These are phyloP conservation scores for Sturnira hondurensis DNA, from an alignment of 2,113 vertebrate genomes.

Conservation along the genomic window DNA sequence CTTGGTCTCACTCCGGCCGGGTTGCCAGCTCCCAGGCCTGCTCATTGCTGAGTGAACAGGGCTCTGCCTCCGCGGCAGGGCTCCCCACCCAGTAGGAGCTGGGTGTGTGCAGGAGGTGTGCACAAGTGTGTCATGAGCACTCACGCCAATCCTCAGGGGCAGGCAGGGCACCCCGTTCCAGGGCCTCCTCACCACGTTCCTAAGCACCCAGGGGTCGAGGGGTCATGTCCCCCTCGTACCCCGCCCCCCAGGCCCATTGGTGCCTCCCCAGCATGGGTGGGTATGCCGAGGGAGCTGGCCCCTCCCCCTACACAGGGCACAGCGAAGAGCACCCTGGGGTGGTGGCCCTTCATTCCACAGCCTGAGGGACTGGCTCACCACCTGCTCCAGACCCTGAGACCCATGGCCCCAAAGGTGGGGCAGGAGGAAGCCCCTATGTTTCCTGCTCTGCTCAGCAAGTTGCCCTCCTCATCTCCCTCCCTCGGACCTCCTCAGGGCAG, in stretches of 20 bases:
- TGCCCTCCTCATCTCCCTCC: not conserved
- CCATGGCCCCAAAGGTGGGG: not conserved
- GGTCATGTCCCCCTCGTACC: too few relatives aligned
- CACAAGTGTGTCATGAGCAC: not conserved
- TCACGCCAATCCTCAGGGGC: rapidly evolving
- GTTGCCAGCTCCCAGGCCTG: not conserved
- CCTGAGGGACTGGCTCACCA: not conserved
- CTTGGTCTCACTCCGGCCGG: not conserved
- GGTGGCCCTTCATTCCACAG: not conserved
- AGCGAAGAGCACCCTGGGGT: not conserved
- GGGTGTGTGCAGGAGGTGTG: not conserved
- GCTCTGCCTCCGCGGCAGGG: not conserved
- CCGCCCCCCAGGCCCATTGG: not conserved
- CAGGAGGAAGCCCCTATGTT: not conserved
- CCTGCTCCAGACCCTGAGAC: not conserved
- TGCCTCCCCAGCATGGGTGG: not conserved
- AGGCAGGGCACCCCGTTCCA: not conserved
- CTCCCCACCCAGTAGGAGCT: not conserved
- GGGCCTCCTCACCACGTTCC: not conserved
- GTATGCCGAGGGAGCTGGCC: not conserved
- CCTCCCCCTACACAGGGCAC: not conserved
- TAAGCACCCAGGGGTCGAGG: too few relatives aligned
- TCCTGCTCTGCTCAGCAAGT: not conserved
- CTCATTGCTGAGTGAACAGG: not conserved
- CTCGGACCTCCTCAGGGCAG: not conserved